A percentile compares a stretch with the other conserved stretches of the same genome.
These are phyloP conservation scores for Psammodynastes pulverulentus DNA, from an alignment of 2,113 vertebrate species.

Conservation along the genomic window DNA sequence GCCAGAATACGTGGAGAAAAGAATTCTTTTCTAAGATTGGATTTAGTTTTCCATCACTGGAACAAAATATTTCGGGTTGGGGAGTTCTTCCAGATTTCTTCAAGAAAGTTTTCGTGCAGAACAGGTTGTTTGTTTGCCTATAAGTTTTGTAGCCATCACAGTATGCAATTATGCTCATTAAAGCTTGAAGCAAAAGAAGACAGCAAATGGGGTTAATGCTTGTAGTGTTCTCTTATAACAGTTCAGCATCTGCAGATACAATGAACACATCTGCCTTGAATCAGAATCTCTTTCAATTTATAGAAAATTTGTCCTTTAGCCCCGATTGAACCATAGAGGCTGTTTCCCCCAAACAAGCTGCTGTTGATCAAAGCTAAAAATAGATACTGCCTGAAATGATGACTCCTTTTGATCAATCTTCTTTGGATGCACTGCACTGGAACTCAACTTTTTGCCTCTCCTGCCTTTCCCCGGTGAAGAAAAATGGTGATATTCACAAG, in stretches of 20 bases:
- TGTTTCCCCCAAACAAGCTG: not conserved
- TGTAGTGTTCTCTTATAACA: not conserved
- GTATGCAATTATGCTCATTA: not conserved
- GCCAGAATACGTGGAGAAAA: not conserved
- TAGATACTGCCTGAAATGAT: not conserved
- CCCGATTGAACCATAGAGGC: not conserved
- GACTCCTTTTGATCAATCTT: not conserved
- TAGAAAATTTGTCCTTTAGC: not conserved
- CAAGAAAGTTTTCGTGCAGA: not conserved
- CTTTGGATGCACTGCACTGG: not conserved
- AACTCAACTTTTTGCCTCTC: not conserved
- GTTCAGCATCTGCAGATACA: not conserved
- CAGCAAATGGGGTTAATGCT: not conserved
- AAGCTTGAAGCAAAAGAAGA: not conserved
- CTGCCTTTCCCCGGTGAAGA: not conserved
- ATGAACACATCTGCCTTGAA: not conserved
- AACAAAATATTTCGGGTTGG: not conserved
- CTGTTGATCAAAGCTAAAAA: not conserved
- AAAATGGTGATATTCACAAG: constrained; percentile 19
- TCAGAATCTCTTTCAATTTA: not conserved
- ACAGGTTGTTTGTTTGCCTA: not conserved
- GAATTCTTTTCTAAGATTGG: not conserved
- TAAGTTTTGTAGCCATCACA: not conserved
- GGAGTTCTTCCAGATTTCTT: not conserved
- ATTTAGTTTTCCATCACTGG: not conserved